Percentiles rank a stretch among this genome's conserved stretches.
These are phyloP conservation scores for Lampris megalopsis DNA, from an alignment of 2,113 vertebrate species.

Conservation along the genomic window DNA sequence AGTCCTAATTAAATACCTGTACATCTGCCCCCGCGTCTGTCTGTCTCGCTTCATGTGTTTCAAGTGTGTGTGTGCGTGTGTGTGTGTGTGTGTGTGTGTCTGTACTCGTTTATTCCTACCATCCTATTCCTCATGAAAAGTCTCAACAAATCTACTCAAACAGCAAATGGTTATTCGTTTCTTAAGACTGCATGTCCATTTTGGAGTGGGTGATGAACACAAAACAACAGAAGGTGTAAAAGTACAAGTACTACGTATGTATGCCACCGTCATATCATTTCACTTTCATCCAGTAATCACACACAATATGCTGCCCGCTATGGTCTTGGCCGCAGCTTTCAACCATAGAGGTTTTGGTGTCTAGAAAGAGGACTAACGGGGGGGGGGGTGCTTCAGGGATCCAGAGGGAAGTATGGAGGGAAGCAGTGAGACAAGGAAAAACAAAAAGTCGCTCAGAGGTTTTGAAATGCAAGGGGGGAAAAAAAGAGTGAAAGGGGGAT, in stretches of 20 bases:
- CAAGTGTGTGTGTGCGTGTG: conserved; percentile 21
- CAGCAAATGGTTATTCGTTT: too few relatives aligned
- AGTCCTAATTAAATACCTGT: conserved; percentile 75
- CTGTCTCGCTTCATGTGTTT: background rate
- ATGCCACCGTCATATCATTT: background rate
- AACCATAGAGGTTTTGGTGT: conserved; percentile 31
- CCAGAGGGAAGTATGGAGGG: background rate
- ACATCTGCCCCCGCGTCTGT: conserved; percentile 71
- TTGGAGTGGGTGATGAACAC: too few relatives aligned
- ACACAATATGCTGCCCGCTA: conserved; percentile 26
- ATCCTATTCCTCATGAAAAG: too few relatives aligned
- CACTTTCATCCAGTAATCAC: conserved; percentile 15
- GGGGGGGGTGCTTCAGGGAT: background rate
- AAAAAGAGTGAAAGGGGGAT: conserved; percentile 34
- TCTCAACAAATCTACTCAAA: too few relatives aligned
- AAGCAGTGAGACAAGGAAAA: conserved; percentile 1
- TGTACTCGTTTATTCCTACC: too few relatives aligned
- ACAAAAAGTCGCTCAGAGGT: conserved; percentile 1
- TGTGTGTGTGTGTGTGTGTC: conserved; percentile 6
- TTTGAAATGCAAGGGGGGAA: conserved; percentile 50
- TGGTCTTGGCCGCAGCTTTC: conserved; percentile 32
- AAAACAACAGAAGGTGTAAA: too few relatives aligned
- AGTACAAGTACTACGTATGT: too few relatives aligned
- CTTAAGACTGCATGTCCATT: too few relatives aligned
- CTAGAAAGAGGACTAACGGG: conserved; percentile 5